Conservation (phyloP, 2,888 invertebrate genomes). For the Phytoseiulus persimilis region DNA sequence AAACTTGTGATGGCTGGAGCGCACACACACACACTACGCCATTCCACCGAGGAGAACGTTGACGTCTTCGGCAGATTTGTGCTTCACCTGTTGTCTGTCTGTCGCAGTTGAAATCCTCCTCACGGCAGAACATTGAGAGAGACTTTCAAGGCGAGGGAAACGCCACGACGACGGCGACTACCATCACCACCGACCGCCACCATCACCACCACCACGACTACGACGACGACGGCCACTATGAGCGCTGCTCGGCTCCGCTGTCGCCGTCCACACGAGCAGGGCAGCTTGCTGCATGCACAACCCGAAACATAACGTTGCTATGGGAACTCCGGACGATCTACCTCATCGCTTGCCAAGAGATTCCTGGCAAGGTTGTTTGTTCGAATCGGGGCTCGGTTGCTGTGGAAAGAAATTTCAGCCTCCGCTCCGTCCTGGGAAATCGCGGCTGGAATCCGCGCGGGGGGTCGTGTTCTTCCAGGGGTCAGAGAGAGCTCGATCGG, state of each 20-base stretch:
- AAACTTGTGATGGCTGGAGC: neutral
- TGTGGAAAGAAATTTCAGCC: too few species aligned
- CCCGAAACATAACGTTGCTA: neutral
- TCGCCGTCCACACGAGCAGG: neutral
- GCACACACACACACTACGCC: neutral
- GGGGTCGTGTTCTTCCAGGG: too few species aligned
- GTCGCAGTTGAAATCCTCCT: neutral
- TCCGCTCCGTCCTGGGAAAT: too few species aligned
- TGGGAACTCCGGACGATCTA: neutral
- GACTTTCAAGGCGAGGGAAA: neutral
- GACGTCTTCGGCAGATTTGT: constrained; percentile 5
- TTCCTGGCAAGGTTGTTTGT: neutral
- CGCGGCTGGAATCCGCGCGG: too few species aligned
- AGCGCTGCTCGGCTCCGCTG: neutral
- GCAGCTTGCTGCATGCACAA: neutral
- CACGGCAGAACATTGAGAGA: constrained; percentile 5
- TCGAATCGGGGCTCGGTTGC: neutral
- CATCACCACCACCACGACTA: neutral
- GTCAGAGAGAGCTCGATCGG: too few species aligned
- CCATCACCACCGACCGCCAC: neutral
- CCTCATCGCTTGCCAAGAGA: neutral
- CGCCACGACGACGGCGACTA: neutral
- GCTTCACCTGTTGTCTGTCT: neutral
- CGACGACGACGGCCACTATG: neutral
- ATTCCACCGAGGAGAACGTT: neutral